Percentiles rank a stretch among this genome's conserved stretches.
Evolutionary conservation across 35 echinoderm and acorn worm genomes (phyloP).

Genomic region (Anneissia japonica): DNA sequence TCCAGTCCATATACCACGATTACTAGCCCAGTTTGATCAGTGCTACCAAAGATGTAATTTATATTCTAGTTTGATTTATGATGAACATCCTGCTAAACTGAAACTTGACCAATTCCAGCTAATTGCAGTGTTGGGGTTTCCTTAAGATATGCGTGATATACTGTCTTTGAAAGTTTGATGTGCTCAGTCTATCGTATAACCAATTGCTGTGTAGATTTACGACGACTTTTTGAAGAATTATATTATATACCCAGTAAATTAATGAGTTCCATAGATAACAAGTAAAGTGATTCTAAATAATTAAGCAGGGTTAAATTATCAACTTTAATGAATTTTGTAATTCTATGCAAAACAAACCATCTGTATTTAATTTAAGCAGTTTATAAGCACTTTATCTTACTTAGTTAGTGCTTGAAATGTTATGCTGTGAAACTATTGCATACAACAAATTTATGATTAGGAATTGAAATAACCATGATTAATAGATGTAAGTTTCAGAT

Average conservation of each 20-base stretch:
- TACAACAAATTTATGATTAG: neutral
- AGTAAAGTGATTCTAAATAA: neutral
- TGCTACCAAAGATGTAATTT: neutral
- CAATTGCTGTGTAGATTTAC: neutral
- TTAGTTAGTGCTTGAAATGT: neutral
- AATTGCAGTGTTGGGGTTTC: neutral
- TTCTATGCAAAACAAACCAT: too few species aligned
- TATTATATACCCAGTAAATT: neutral
- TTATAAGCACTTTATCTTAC: neutral
- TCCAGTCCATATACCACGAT: neutral
- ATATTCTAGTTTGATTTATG: neutral
- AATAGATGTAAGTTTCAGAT: neutral
- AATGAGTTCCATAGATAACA: neutral
- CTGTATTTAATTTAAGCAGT: neutral
- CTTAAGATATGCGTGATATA: neutral
- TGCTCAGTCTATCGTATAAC: neutral
- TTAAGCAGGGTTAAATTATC: neutral
- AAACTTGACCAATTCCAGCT: neutral
- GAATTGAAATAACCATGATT: neutral
- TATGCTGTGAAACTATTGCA: neutral
- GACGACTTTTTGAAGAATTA: neutral
- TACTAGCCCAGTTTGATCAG: neutral
- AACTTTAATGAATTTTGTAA: too few species aligned
- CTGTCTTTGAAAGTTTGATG: neutral
- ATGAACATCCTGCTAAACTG: neutral